Evolutionary conservation across 2,797 vertebrate genomes (phyloP), one percentile per base, ranked within the genome.

Genomic region (Manis pentadactyla): DNA sequence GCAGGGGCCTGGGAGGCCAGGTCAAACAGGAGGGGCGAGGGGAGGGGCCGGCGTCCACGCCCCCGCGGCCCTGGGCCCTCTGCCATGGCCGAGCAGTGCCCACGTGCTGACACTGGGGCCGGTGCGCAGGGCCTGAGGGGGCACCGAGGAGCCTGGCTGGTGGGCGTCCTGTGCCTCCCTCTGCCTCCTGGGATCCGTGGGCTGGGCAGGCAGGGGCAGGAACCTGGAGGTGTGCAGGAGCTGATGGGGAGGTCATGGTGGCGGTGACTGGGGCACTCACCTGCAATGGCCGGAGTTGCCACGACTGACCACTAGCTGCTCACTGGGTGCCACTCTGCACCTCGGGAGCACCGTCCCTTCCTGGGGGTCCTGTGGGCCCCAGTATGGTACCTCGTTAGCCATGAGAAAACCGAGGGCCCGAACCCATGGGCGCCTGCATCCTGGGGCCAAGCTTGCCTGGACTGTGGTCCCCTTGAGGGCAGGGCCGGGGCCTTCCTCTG

Each of bases 81-180:
- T 0, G 25, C 12, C 21, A 2, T 0, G 12, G 69, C 42, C 37
- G 8, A 0, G 1, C 14, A 8, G n/a, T 2, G 14, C 9, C 29
- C 5, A 49, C 25, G 46, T 71, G 59, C 63, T 15, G 75, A 51
- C 17, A 3, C 53, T 25, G 82, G 83, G 37, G 39, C 63, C 18
- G 0, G 18, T 9, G 1, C 14, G 4, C 13, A 6, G 84, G 84
- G 51, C 55, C 68, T 31, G 64, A n/a, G 6, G 7, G 37, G 13
- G 0, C 15, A 15, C 31, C 6, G 23, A 7, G n/a, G 53, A 6
- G 15, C 53, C 63, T 13, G 73, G 25, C 42, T 2, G 0, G 42
- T 11, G 3, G 49, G 74, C 53, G 74, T 53, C 74, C 49, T 31
- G 6, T 10, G 51, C 34, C 69, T 74, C 25, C 61, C 77, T 73